These are phyloP conservation scores for Ormyrus labotus DNA, from an alignment of 2,888 invertebrate species.

Conservation along the genomic window DNA sequence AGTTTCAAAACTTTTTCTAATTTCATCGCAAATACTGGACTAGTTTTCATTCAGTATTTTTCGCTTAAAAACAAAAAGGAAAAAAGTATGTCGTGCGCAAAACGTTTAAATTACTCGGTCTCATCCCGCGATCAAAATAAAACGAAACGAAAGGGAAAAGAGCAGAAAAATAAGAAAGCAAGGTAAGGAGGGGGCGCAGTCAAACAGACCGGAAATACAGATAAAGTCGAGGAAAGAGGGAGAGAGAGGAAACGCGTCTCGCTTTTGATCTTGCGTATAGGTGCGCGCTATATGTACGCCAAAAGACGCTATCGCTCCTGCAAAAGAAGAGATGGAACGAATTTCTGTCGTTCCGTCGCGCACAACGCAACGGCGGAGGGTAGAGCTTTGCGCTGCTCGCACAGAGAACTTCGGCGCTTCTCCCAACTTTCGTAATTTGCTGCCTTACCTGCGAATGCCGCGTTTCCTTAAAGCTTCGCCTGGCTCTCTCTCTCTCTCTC, in stretches of 20 bases:
- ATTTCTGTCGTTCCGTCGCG: constrained; percentile 8
- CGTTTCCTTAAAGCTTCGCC: constrained; percentile 2
- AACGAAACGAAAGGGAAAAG: neutral
- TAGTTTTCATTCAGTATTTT: too few relatives aligned
- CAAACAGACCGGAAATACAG: neutral
- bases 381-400: neutral
- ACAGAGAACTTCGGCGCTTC: constrained; percentile 5
- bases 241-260: too few relatives aligned
- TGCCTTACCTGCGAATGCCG: constrained; percentile 19
- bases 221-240: neutral
- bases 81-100: neutral
- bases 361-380: neutral
- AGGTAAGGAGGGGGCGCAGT: neutral
- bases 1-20: too few relatives aligned
- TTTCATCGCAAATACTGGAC: too few relatives aligned
- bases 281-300: neutral
- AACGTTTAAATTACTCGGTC: neutral
- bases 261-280: neutral
- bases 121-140: neutral
- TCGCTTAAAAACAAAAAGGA: too few relatives aligned
- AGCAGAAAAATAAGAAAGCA: neutral
- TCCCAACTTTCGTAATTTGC: constrained; percentile 35
- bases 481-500: neutral
- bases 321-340: constrained; percentile 1
- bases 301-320: neutral